These are phyloP conservation scores for Paralichthys olivaceus DNA, from an alignment of 2,113 vertebrate species.

Conservation along the genomic window DNA sequence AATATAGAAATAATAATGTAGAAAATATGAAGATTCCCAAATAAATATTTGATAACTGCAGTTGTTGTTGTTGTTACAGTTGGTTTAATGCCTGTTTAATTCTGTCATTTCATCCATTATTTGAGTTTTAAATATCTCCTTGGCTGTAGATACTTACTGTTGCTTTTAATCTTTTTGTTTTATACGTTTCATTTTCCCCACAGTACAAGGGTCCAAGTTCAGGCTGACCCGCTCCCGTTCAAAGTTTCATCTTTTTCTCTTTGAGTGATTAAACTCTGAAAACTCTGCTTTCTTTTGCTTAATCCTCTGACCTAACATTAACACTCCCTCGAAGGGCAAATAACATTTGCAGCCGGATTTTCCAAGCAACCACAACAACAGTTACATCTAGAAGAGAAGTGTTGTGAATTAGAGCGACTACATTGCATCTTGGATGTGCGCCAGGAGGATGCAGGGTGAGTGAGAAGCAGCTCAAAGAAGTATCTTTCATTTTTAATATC, in stretches of 20 bases:
- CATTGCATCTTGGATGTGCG: conserved; percentile 41
- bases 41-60: too few species aligned
- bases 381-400: conserved; percentile 35
- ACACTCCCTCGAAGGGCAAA: conserved; percentile 18
- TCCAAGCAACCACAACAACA: conserved; percentile 21
- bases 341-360: conserved; percentile 45
- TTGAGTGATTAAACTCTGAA: conserved; percentile 22
- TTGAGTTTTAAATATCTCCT: too few species aligned
- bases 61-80: neutral
- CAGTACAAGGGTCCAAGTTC: conserved; percentile 4
- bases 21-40: neutral
- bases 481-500: too few species aligned
- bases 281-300: conserved; percentile 7
- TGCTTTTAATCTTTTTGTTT: neutral
- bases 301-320: conserved; percentile 33
- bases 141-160: neutral
- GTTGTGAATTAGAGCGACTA: conserved; percentile 50
- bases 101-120: neutral
- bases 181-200: conserved; percentile 2
- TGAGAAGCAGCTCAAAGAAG: conserved; percentile 11
- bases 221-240: conserved; percentile 14
- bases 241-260: conserved; percentile 14
- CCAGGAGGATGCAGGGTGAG: conserved; percentile 27
- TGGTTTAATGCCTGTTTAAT: neutral
- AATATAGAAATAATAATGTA: neutral